A percentile compares a stretch with the other conserved stretches of the same genome.
Evolutionary conservation across 2,797 vertebrate species (phyloP).

Genomic region (Orestias chungarensis): DNA sequence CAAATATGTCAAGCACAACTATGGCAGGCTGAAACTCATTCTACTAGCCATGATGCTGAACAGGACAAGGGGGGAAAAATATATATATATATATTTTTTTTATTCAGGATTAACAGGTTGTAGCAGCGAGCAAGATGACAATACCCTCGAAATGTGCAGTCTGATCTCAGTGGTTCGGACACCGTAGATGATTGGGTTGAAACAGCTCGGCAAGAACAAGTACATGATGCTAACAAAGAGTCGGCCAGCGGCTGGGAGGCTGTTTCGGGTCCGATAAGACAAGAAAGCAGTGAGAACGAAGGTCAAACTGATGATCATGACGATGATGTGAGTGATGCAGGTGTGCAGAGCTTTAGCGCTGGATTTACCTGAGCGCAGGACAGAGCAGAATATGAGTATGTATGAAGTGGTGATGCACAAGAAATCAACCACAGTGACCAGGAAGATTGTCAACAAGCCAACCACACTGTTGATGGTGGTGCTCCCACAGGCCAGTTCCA

Average conservation of each 20-base stretch:
- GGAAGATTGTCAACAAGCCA: slow-evolving; percentile 54
- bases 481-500: slow-evolving; percentile 64
- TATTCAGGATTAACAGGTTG: neutral
- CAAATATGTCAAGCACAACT: too few relatives aligned
- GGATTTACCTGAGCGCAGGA: slow-evolving; percentile 52
- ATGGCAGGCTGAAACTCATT: too few relatives aligned
- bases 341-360: slow-evolving; percentile 67
- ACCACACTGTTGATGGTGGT: slow-evolving; percentile 53
- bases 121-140: neutral
- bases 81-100: too few relatives aligned
- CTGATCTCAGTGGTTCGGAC: slow-evolving; percentile 38
- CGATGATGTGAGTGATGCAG: slow-evolving; percentile 70
- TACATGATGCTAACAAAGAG: slow-evolving; percentile 43
- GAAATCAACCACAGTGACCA: slow-evolving; percentile 61
- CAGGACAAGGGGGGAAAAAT: too few relatives aligned
- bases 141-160: slow-evolving; percentile 36
- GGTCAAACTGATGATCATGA: slow-evolving; percentile 57
- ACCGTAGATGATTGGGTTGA: slow-evolving; percentile 49
- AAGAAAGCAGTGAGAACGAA: slow-evolving; percentile 49
- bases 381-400: slow-evolving; percentile 59
- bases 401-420: slow-evolving; percentile 68
- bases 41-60: too few relatives aligned
- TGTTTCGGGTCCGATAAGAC: slow-evolving; percentile 54
- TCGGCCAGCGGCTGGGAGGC: slow-evolving; percentile 36
- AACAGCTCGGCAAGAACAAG: slow-evolving; percentile 32